Base-by-base conservation (phyloP, 2,113 vertebrate genomes). In the Aspidoscelis tigris region DNA sequence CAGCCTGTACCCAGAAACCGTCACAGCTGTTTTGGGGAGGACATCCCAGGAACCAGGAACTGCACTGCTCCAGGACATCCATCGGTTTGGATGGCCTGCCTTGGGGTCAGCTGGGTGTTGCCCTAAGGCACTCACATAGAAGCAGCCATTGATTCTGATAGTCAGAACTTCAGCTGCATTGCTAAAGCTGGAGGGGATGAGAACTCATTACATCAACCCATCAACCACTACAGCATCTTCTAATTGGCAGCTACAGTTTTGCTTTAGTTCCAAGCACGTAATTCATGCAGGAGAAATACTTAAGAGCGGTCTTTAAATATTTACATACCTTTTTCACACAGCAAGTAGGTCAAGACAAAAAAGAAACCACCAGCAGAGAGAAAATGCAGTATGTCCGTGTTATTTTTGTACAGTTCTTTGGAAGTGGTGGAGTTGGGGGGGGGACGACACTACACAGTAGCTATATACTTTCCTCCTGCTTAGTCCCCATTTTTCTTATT, bases 341-440 rank as follows among this genome's bases (percentile, higher is more conserved):
- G 6, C 4, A 90, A 90, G 79, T 26, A 85, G 1, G 74, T 84
- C 78, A 73, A 85, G 58, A 76, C 0, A 77, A 73, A 61, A 10
- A 24, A 66, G 24, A 65, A 87, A 11, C 1, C 12, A 68, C 55
- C 3, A 87, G 73, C 1, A 80, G 14, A 72, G 16, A 43, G 4
- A 89, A 85, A 89, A 66, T 39, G 0, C 1, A 39, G 80, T 83
- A 74, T 12, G 53, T 79, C 9, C 76, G 87, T 78, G 1, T 7
- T 41, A 66, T 66, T 66, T 22, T 66, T 66, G 24, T 66, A 26
- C 7, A 3, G 1, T 0, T 2, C 0, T 76, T 6, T 47, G 69
- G 9, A 39, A 16, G 69, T 33, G 10, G 14, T 33, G 14, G 26
- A 66, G 24, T 66, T 21, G 47, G 47, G 47, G 47, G 47, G 47